Conservation (phyloP, 2,797 vertebrate species). For the Takifugu ocellatus region DNA sequence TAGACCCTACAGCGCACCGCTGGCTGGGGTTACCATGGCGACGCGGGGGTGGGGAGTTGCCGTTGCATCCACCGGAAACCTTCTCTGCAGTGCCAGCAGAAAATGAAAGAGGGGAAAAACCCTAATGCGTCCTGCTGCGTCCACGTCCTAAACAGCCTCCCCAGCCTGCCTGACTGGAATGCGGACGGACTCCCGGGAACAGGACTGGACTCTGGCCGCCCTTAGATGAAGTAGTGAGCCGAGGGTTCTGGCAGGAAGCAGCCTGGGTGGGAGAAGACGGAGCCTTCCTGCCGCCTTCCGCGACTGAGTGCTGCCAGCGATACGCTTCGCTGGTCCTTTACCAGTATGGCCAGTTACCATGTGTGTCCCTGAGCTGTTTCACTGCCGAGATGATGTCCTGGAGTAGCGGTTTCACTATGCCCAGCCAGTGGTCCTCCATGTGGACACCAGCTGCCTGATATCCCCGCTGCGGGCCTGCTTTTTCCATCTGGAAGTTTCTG, state of each 20-base stretch:
- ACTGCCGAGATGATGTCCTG: constrained; percentile 4
- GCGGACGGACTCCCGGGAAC: constrained; percentile 8
- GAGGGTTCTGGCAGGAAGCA: constrained; percentile 31
- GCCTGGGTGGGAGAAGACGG: constrained; percentile 27
- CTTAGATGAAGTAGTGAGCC: constrained; percentile 18
- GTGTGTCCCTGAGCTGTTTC: constrained; percentile 20
- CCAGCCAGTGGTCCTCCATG: constrained; percentile 35
- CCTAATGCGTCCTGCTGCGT: constrained; percentile 6
- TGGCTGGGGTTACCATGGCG: constrained; percentile 54
- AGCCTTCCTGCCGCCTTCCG: neutral
- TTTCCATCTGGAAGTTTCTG: constrained; percentile 69
- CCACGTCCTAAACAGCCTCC: neutral
- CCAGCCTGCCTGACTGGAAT: constrained; percentile 1
- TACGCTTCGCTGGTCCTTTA: constrained; percentile 21
- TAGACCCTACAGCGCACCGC: neutral
- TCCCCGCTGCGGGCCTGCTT: constrained; percentile 48
- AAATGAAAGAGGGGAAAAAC: constrained; percentile 29
- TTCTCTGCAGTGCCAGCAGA: constrained; percentile 54
- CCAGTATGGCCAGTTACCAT: constrained; percentile 27
- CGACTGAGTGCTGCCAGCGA: constrained; percentile 20
- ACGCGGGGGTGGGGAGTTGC: constrained; percentile 24
- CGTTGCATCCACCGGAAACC: constrained; percentile 55
- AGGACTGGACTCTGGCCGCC: constrained; percentile 16
- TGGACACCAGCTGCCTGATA: constrained; percentile 50
- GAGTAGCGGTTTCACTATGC: constrained; percentile 41